Percentiles rank a stretch among this genome's conserved stretches.
Evolutionary conservation across 2,797 vertebrate genomes (phyloP).

Genomic region (Myripristis jacobus): DNA sequence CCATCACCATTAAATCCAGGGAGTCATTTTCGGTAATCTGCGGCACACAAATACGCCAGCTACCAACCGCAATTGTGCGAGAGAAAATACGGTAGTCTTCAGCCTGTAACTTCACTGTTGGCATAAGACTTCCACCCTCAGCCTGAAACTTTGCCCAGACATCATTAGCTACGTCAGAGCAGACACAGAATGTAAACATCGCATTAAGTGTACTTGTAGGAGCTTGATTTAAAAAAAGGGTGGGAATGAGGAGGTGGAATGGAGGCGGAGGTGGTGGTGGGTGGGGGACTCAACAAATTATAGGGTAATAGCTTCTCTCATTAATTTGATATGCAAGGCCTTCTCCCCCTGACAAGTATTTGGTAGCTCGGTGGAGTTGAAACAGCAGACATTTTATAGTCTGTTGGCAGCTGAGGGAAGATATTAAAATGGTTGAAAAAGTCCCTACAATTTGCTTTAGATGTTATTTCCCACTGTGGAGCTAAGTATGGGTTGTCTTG

Average conservation of each 20-base stretch:
- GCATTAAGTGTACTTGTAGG: conserved; percentile 48
- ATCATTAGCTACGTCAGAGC: conserved; percentile 31
- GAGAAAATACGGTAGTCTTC: conserved; percentile 15
- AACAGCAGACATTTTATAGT: conserved; percentile 41
- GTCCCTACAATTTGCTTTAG: conserved; percentile 31
- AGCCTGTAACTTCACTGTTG: conserved; percentile 22
- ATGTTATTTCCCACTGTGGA: conserved; percentile 37
- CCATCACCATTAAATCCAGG: conserved; percentile 15
- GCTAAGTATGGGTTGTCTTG: conserved; percentile 22
- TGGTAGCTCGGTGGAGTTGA: conserved; percentile 18
- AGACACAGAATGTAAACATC: conserved; percentile 29
- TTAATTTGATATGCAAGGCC: conserved; percentile 55
- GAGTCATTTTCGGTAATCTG: conserved; percentile 38
- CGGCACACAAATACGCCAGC: conserved; percentile 17
- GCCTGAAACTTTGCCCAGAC: conserved; percentile 25
- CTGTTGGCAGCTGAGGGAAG: conserved; percentile 35
- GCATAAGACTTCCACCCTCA: conserved; percentile 5
- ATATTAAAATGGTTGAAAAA: conserved; percentile 39
- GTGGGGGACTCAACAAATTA: conserved; percentile 45
- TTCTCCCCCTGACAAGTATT: conserved; percentile 38
- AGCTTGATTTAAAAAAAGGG: conserved; percentile 48
- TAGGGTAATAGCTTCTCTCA: conserved; percentile 48
- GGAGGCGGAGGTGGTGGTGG: too few relatives aligned
- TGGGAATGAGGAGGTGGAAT: not conserved
- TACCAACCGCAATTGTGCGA: conserved; percentile 10